Percentiles rank a stretch among this genome's conserved stretches.
phyloP scores from a whole-genome alignment of 2,888 invertebrate genomes.

The Strigamia crassipes region DNA sequence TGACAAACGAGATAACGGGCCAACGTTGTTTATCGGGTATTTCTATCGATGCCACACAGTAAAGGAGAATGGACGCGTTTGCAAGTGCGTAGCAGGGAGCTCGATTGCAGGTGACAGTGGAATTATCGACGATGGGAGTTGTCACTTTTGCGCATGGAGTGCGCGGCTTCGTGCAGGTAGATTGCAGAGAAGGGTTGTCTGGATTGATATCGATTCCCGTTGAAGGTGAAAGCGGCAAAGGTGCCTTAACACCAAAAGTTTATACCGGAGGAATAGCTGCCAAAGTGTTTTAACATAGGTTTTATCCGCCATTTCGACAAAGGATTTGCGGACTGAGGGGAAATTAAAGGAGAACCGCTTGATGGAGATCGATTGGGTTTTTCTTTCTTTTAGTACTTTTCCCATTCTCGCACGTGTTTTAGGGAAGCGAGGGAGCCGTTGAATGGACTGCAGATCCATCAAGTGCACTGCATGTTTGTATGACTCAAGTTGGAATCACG shows the following conservation, averaged over 20 bases:
- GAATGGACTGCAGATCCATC: conserved; percentile 28
- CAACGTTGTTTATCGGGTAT: neutral
- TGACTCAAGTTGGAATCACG: conserved; percentile 24
- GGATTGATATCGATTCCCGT: conserved; percentile 25
- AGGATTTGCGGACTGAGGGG: conserved; percentile 24
- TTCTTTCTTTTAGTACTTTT: neutral
- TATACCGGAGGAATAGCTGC: neutral
- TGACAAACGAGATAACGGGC: conserved; percentile 38
- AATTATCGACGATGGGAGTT: conserved; percentile 14
- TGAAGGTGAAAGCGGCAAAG: conserved; percentile 7
- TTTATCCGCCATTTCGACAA: conserved; percentile 13
- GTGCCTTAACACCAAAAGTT: neutral
- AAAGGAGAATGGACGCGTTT: conserved; percentile 15
- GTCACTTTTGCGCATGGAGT: conserved; percentile 15
- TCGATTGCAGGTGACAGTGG: conserved; percentile 39
- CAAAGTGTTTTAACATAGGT: conserved; percentile 18
- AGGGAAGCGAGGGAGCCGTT: neutral
- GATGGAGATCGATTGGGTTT: conserved; percentile 13
- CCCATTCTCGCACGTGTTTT: conserved; percentile 9
- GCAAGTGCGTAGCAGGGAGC: conserved; percentile 7
- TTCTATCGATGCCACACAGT: conserved; percentile 7
- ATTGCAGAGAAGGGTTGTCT: neutral
- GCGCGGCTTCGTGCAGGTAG: neutral
- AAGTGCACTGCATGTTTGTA: neutral
- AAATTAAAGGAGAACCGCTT: conserved; percentile 36